Evolutionary conservation across 1,140 invertebrate species (phyloP), one percentile per base, ranked within the genome.

Genomic region (Globodera rostochiensis): DNA sequence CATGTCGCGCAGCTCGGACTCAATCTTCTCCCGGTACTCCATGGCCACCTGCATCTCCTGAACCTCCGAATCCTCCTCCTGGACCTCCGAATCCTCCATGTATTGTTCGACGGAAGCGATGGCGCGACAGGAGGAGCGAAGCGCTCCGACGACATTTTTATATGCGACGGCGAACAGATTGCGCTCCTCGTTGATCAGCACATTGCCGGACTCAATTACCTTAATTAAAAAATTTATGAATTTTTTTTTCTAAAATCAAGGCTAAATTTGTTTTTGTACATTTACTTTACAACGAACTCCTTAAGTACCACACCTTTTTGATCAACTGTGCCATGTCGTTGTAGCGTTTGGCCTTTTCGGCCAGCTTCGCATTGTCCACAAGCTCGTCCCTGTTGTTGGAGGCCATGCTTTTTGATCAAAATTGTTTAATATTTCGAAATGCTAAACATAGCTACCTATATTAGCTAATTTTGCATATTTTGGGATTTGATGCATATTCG

Each of bases 91-190:
- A 85, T 95, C 95, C 91, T 96, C 94, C 91, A 95, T 95, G 93
- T 96, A 96, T 92, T 97, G 95, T 93, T 98, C 97, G 91, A 98
- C 98, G 89, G 95, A 96, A 86, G 96, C 98, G 91, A 99, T 98
- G 90, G 98, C 96, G 90, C 97, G 93, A 97, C 97, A 99, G 88
- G 96, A 98, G 93, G 96, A 92, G 89, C 96, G 93, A 93, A 87
- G 96, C 87, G 96, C 96, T 86, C 97, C 97, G 83, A 99, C 96
- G 76, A 98, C 96, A 92, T 98, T 99, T 93, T 98, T 98, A 93
- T 98, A 98, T 85, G 97, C 97, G 88, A 98, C 96, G 77, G 96
- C 98, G 86, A 98, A 93, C 80, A 99, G 93, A 92, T 98, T 98
- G 89, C 97, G 93, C 92, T 98, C 96, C 85, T 87, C 97, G 91